These are phyloP conservation scores for Pangasius sanitwongsei DNA, from an alignment of 2,797 vertebrate genomes.

Conservation along the genomic window DNA sequence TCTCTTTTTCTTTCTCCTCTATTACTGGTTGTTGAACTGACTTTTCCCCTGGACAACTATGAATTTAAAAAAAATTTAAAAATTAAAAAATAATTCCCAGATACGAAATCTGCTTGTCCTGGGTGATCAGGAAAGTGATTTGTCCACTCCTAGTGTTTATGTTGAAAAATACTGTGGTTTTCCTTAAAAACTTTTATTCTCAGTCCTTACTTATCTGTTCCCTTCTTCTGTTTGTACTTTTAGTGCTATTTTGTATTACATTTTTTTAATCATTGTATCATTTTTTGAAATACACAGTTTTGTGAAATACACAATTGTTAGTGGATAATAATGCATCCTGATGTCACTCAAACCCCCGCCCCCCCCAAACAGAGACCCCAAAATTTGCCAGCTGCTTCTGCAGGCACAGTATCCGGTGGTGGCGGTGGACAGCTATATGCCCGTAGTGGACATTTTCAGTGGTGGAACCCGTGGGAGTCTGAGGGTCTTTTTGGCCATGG, in stretches of 20 bases:
- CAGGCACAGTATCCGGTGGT: slow-evolving; percentile 92
- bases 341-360: not conserved
- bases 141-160: not conserved
- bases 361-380: slow-evolving; percentile 77
- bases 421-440: slow-evolving; percentile 88
- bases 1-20: too few relatives aligned
- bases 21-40: too few relatives aligned
- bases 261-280: not conserved
- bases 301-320: not conserved
- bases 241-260: not conserved
- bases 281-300: not conserved
- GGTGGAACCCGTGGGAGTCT: slow-evolving; percentile 84
- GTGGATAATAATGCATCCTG: not conserved
- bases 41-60: too few relatives aligned
- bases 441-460: slow-evolving; percentile 86
- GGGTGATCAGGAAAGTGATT: not conserved
- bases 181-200: too few relatives aligned
- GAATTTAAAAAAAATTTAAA: not conserved
- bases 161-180: too few relatives aligned
- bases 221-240: not conserved
- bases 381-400: slow-evolving; percentile 82
- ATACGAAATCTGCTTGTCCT: not conserved
- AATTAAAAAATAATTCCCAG: not conserved
- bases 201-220: not conserved
- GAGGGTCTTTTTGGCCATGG: slow-evolving; percentile 90